Conservation (phyloP, 2,888 invertebrate species). For the Heliconius hortense region DNA sequence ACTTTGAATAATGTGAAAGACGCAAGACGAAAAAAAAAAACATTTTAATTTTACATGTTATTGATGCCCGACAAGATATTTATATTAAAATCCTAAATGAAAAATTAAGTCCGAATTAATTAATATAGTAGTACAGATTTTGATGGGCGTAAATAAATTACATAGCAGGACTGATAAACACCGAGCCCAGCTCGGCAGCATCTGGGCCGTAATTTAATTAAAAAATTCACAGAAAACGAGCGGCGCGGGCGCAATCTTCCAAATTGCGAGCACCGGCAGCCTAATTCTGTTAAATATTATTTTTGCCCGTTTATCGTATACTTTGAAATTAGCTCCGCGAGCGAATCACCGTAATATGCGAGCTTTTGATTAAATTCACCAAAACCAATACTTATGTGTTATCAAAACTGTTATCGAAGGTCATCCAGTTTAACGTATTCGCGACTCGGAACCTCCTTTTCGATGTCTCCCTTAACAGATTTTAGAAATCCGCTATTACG, state of each 20-base stretch:
- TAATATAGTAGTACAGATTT: conserved; percentile 9
- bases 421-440: conserved; percentile 38
- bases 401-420: conserved; percentile 61
- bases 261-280: conserved; percentile 74
- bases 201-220: conserved; percentile 79
- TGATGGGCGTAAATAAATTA: conserved; percentile 37
- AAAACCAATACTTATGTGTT: conserved; percentile 80
- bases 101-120: conserved; percentile 18
- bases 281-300: conserved; percentile 78
- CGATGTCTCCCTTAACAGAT: conserved; percentile 42
- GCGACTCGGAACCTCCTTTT: conserved; percentile 52
- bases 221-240: conserved; percentile 80
- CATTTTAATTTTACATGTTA: conserved; percentile 1
- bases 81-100: conserved; percentile 20
- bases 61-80: neutral
- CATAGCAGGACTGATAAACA: conserved; percentile 31
- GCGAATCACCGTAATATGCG: conserved; percentile 73
- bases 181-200: conserved; percentile 51
- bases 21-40: neutral
- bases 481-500: conserved; percentile 15
- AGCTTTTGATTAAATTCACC: conserved; percentile 75
- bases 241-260: conserved; percentile 72
- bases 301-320: conserved; percentile 76
- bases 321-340: conserved; percentile 74
- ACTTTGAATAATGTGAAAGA: neutral